A percentile compares a stretch with the other conserved stretches of the same genome.
Evolutionary conservation across 2,113 vertebrate species (phyloP).

Genomic region (Alethe diademata): DNA sequence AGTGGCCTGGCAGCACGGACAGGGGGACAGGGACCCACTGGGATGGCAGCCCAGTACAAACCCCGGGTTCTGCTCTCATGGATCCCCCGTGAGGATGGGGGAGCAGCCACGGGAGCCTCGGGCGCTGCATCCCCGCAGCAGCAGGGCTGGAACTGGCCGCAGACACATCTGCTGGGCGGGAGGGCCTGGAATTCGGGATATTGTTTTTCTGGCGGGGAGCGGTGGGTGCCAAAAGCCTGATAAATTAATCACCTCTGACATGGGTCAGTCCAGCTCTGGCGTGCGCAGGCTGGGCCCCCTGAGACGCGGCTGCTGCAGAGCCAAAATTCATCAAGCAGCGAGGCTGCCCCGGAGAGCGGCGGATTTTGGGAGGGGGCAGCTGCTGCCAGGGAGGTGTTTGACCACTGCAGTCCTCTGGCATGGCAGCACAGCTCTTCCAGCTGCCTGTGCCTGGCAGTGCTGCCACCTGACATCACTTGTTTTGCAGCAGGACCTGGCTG

Average conservation of each 20-base stretch:
- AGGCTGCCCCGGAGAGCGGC: background rate
- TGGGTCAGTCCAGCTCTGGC: slow-evolving; percentile 63
- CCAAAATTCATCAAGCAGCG: background rate
- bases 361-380: background rate
- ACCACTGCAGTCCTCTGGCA: rapidly evolving
- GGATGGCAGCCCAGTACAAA: background rate
- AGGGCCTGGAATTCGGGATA: slow-evolving; percentile 58
- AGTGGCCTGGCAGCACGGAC: rapidly evolving
- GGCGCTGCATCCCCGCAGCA: background rate
- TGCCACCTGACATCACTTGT: background rate
- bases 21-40: rapidly evolving
- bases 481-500: background rate
- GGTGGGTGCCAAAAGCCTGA: slow-evolving; percentile 63
- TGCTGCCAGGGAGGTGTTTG: rapidly evolving
- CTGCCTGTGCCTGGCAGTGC: background rate
- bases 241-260: slow-evolving; percentile 67
- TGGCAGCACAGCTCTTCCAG: background rate
- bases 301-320: background rate
- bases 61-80: rapidly evolving
- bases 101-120: background rate
- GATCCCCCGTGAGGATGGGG: background rate
- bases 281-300: slow-evolving; percentile 1
- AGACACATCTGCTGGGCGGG: slow-evolving; percentile 64
- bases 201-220: slow-evolving; percentile 57
- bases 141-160: background rate